Base-by-base conservation (phyloP, 2,797 vertebrate genomes). In the Clarias pachynema region DNA sequence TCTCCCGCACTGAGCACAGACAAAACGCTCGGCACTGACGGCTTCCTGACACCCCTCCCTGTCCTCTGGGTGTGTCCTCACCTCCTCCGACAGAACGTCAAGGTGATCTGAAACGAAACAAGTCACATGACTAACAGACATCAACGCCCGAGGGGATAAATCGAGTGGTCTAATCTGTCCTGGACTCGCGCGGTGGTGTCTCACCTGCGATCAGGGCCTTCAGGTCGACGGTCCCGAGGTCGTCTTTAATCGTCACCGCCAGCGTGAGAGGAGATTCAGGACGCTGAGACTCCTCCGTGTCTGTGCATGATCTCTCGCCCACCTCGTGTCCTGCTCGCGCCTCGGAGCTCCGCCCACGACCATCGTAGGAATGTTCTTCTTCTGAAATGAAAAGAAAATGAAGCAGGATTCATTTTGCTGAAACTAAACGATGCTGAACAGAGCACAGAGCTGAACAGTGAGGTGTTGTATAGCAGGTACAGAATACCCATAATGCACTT, bases 341-440 rank as follows among this genome's bases (percentile, higher is more conserved):
- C 31, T 88, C 63, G 0, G 63, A 20, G 72, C 2, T 88, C 85
- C 86, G 83, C 1, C 40, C 69, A 0, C 86, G 86, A 56, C 89
- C 89, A 6, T 93, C 93, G 4, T 95, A 95, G 0, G 93, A 95
- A 87, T 95, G 95, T 72, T 95, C 95, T 0, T 88, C 86, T 65
- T 94, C 94, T 95, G 80, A 72, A 81, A 74, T n/a, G 1, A 18
- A 56, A 29, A 59, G 15, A 59, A 1, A 82, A 37, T 16, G 16
- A 65, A 1, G 26, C 5, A 29, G 12, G 1, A 7, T 20, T 75
- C 2, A 9, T 24, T 29, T 16, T 56, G 15, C 26, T 14, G 22
- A 73, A 72, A 53, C n/a, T 49, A n/a, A 26, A 8, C 1, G 2
- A 26, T 8, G 24, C 44, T 72, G 34, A 40, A 15, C 40, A 49